Conservation (phyloP, 2,113 vertebrate species). For the Gobiocypris rarus region DNA sequence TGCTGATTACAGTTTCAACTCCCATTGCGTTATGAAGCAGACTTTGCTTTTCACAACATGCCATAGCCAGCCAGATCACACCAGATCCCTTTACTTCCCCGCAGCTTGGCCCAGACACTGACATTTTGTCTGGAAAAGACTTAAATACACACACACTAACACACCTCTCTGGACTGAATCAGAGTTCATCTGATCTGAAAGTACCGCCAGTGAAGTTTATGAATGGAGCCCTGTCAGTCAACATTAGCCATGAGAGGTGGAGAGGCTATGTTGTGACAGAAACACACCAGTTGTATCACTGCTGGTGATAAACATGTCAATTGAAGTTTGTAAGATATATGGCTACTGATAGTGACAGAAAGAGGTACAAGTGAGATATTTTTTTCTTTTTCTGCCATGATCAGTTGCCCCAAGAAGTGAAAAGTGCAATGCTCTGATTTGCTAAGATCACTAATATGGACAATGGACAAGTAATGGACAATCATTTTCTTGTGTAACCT, state of each 20-base stretch:
- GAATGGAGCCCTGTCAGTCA: slow-evolving; percentile 4
- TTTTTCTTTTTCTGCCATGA: neutral
- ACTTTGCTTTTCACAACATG: slow-evolving; percentile 56
- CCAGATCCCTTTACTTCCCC: slow-evolving; percentile 19
- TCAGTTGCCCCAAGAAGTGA: neutral
- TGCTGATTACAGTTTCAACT: slow-evolving; percentile 69
- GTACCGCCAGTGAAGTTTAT: neutral
- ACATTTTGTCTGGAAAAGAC: neutral
- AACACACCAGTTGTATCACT: neutral
- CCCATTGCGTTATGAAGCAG: slow-evolving; percentile 51
- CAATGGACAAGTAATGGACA: neutral
- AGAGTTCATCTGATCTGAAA: slow-evolving; percentile 14
- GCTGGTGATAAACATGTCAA: neutral
- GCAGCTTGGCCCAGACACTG: slow-evolving; percentile 74
- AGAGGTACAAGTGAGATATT: neutral
- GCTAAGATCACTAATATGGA: neutral
- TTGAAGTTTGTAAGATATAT: slow-evolving; percentile 18
- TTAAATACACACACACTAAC: neutral
- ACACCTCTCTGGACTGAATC: neutral
- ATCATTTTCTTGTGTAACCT: neutral
- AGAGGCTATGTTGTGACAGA: slow-evolving; percentile 9
- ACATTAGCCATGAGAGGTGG: neutral
- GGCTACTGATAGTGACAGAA: slow-evolving; percentile 9
- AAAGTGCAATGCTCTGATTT: neutral
- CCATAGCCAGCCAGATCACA: slow-evolving; percentile 56